These are phyloP conservation scores for Drosophila tsacasi DNA, from an alignment of 1,140 invertebrate species.

Conservation along the genomic window DNA sequence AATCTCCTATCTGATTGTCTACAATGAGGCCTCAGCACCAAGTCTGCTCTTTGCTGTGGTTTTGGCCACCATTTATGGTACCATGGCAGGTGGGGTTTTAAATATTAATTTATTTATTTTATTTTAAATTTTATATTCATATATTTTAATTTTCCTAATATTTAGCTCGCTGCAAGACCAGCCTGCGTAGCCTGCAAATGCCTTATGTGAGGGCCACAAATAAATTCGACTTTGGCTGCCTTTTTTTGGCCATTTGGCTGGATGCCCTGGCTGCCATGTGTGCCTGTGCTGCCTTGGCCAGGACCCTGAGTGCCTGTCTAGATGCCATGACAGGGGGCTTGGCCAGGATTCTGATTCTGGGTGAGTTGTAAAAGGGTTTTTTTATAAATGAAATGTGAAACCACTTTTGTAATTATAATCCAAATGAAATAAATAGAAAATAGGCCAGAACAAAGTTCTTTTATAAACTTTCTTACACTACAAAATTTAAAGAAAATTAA, in stretches of 20 bases:
- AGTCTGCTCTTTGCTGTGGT: slow-evolving; percentile 68
- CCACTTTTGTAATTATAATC: background rate
- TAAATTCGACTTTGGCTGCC: slow-evolving; percentile 81
- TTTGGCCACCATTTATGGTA: slow-evolving; percentile 69
- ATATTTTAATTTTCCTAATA: background rate
- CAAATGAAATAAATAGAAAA: background rate
- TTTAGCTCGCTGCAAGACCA: slow-evolving; percentile 74
- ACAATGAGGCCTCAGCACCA: slow-evolving; percentile 78
- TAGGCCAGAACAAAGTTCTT: background rate
- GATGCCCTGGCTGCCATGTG: slow-evolving; percentile 87
- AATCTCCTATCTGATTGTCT: slow-evolving; percentile 73
- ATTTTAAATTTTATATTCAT: background rate
- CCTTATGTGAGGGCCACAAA: slow-evolving; percentile 83
- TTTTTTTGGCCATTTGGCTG: slow-evolving; percentile 88
- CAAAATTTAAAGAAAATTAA: background rate
- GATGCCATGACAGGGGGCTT: slow-evolving; percentile 88
- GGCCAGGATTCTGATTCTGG: slow-evolving; percentile 85
- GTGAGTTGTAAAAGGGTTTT: slow-evolving; percentile 13
- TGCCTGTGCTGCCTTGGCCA: slow-evolving; percentile 88
- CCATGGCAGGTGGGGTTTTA: slow-evolving; percentile 63
- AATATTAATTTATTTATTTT: background rate
- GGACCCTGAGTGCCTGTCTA: slow-evolving; percentile 88
- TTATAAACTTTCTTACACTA: background rate
- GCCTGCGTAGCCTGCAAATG: slow-evolving; percentile 77
- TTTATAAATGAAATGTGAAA: background rate